Evolutionary conservation across 2,113 vertebrate species (phyloP), one percentile per base, ranked within the genome.

Genomic region (Mandrillus leucophaeus): DNA sequence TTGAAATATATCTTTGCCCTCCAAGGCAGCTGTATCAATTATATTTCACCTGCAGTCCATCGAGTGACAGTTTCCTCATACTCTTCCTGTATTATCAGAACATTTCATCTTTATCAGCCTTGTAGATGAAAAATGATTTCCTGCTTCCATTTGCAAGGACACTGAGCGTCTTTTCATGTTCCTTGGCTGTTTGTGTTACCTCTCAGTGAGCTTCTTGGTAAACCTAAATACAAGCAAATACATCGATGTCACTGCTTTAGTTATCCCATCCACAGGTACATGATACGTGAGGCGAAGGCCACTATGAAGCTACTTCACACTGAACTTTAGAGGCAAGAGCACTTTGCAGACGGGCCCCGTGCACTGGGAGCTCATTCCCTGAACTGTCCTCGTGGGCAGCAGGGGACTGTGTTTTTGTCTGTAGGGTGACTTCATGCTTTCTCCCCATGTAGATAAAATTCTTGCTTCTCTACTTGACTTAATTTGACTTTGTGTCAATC

Each of bases 331-430:
- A 79, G 85, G 38, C 9, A 32, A 55, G 50, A 64, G 17, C 1
- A 4, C 43, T 3, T 27, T 78, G 17, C 4, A 0, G 8, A 59
- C 6, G 57, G 80, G 45, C 14, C 61, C n/a, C 5, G 0, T 22
- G 25, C 27, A 12, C 40, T 64, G 61, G 43, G 79, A 22, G 17
- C 40, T 81, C 38, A 0, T 27, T 17, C 30, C 59, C 68, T 2
- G 40, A 23, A 30, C 13, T 52, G 6, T 32, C 66, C 27, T 50
- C 12, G 35, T 32, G 11, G 25, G 4, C 38, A 20, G 5, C 0
- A 9, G 30, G 66, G 1, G 0, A 50, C 45, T 76, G 16, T 20
- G 25, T 27, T 40, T 25, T 30, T 70, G 14, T 70, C 59, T 84
- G 7, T n/a, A 1, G 23, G 30, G 35, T 23, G n/a, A 38, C 59